Conservation (phyloP, 2,113 vertebrate genomes). For the Plotosus lineatus region DNA sequence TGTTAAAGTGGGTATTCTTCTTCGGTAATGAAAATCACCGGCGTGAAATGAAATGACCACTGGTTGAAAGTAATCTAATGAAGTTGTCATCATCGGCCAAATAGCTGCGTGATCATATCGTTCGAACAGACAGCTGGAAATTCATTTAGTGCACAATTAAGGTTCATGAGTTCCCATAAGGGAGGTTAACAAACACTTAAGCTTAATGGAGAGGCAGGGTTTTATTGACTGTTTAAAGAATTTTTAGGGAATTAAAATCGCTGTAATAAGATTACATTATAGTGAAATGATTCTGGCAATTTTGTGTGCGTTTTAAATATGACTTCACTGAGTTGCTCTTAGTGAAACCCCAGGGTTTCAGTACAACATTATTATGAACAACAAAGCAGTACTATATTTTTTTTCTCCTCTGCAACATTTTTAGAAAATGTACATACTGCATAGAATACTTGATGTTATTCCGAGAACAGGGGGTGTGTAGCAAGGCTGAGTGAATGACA, state of each 20-base stretch:
- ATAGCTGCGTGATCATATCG: slow-evolving; percentile 67
- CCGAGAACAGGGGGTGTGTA: too few relatives aligned
- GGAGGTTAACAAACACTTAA: neutral
- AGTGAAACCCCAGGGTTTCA: too few relatives aligned
- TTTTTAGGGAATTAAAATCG: neutral
- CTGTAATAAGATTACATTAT: neutral
- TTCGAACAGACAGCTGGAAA: slow-evolving; percentile 68
- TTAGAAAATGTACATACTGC: too few relatives aligned
- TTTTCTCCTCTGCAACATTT: too few relatives aligned
- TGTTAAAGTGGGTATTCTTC: slow-evolving; percentile 64
- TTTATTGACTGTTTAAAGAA: slow-evolving; percentile 21
- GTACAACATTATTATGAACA: neutral
- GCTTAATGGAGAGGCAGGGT: slow-evolving; percentile 5
- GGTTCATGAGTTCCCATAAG: slow-evolving; percentile 34
- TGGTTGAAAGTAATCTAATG: slow-evolving; percentile 68
- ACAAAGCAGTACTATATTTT: neutral
- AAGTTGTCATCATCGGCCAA: slow-evolving; percentile 62
- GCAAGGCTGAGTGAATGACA: too few relatives aligned
- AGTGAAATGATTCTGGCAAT: neutral
- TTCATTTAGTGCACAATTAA: slow-evolving; percentile 62
- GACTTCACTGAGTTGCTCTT: neutral
- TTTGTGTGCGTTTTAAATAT: neutral
- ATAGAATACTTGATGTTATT: too few relatives aligned
- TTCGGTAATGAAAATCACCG: slow-evolving; percentile 75
- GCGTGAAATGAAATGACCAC: slow-evolving; percentile 77